Evolutionary conservation across 2,113 vertebrate genomes (phyloP).

Genomic region (Myxocyprinus asiaticus): DNA sequence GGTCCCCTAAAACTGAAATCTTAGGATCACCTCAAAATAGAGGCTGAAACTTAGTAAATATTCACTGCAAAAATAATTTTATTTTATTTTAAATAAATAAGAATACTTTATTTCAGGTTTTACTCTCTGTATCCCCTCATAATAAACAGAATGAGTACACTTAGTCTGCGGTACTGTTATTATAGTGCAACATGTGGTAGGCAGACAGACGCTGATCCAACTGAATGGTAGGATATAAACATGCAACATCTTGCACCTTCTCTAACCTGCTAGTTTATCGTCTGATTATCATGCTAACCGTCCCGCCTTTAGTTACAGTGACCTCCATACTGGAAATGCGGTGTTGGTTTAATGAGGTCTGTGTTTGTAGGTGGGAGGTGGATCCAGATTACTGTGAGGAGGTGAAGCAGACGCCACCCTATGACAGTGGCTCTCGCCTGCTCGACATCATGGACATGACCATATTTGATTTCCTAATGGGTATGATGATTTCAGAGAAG

Average conservation of each 20-base stretch:
- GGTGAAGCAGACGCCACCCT: constrained; percentile 94
- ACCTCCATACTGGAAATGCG: background rate
- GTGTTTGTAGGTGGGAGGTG: constrained; percentile 89
- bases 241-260: no score
- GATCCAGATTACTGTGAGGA: constrained; percentile 97
- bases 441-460: constrained; percentile 99
- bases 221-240: no score
- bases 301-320: background rate
- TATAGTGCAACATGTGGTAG: no score
- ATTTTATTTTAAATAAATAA: no score
- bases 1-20: no score
- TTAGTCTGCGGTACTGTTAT: no score
- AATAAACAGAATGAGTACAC: background rate
- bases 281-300: no score
- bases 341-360: background rate
- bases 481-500: constrained; percentile 67
- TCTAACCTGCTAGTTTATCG: no score
- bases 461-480: constrained; percentile 98
- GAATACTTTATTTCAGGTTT: background rate
- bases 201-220: no score
- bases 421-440: constrained; percentile 88
- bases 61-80: no score
- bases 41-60: no score
- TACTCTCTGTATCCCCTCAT: background rate
- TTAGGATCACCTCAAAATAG: no score